phyloP scores from a whole-genome alignment of 2,113 vertebrate genomes.

The Manacus vitellinus region DNA sequence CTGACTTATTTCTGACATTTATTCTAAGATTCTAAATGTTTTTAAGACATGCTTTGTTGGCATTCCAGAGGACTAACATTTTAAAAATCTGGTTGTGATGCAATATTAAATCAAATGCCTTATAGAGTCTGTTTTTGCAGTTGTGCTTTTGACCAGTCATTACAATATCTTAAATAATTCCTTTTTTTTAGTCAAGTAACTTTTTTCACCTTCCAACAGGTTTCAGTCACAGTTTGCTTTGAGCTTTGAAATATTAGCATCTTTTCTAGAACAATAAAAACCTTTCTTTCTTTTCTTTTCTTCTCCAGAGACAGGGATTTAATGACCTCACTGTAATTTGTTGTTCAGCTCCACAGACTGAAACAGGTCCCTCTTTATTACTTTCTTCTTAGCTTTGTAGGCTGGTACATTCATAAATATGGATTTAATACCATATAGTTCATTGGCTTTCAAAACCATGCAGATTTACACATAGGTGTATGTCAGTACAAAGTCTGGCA shows the following conservation, averaged over 20 bases:
- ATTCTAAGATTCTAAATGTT: neutral
- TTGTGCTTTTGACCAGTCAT: neutral
- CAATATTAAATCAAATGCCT: neutral
- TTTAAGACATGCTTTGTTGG: neutral
- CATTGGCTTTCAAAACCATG: neutral
- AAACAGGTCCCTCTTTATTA: neutral
- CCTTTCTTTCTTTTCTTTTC: neutral
- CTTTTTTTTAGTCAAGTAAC: neutral
- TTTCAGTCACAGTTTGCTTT: neutral
- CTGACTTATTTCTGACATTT: neutral
- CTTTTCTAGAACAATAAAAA: neutral
- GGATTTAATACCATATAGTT: neutral
- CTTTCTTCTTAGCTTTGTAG: neutral
- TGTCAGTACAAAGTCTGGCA: neutral
- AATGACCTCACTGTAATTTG: neutral
- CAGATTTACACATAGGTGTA: neutral
- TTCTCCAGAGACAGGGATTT: neutral
- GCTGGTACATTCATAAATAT: neutral
- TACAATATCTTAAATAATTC: neutral
- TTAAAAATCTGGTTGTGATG: neutral
- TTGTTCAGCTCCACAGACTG: neutral
- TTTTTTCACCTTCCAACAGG: neutral
- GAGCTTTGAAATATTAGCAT: neutral
- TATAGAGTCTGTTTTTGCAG: neutral
- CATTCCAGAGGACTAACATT: neutral